Evolutionary conservation across 2,113 vertebrate species (phyloP).

Genomic region (Mus pahari): DNA sequence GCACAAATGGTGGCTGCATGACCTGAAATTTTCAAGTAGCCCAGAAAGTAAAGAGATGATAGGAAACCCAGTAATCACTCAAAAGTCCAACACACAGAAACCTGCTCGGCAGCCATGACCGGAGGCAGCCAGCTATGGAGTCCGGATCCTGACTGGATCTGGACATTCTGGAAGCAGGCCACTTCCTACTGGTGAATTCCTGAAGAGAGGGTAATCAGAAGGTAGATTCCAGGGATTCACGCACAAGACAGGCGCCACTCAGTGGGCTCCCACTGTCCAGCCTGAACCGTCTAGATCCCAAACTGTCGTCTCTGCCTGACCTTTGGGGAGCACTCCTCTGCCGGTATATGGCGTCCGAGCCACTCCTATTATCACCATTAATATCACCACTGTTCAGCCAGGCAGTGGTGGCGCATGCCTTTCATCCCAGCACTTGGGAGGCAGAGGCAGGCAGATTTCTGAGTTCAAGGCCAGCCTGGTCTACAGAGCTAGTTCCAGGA

Average conservation of each 20-base stretch:
- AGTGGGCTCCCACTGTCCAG: too few species aligned
- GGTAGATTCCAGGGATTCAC: background rate
- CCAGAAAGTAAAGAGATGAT: background rate
- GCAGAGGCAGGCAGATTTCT: too few species aligned
- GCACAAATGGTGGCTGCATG: background rate
- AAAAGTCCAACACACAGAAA: background rate
- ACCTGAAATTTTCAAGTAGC: background rate
- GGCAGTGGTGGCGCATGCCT: too few species aligned
- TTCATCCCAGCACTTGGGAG: too few species aligned
- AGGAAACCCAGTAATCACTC: background rate
- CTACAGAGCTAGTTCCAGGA: too few species aligned
- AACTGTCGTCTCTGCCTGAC: background rate
- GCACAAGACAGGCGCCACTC: background rate
- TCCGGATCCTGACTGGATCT: background rate
- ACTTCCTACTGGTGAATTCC: background rate
- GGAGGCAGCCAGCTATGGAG: background rate
- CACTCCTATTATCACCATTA: background rate
- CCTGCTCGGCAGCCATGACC: background rate
- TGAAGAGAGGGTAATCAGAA: background rate
- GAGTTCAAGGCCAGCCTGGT: too few species aligned
- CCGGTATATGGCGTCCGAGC: background rate
- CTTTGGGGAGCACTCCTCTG: background rate
- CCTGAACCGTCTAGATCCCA: background rate
- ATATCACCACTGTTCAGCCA: rapidly evolving
- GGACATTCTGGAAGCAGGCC: background rate